Evolutionary conservation across 2,797 vertebrate species (phyloP).

Genomic region (Chlorospingus flavigularis): DNA sequence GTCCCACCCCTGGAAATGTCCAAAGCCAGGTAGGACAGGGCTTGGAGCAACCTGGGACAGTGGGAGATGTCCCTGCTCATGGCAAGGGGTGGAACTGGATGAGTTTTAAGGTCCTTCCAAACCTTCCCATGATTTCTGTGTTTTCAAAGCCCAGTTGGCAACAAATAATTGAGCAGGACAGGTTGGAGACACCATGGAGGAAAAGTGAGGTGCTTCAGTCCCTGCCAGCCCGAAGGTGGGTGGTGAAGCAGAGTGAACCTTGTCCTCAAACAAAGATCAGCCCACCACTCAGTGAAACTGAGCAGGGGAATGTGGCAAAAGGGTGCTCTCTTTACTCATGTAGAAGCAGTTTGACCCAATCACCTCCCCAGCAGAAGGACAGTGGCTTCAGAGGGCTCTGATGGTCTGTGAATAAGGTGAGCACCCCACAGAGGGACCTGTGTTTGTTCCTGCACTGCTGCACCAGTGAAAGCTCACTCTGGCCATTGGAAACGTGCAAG

Average conservation of each 20-base stretch:
- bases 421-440: neutral
- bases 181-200: neutral
- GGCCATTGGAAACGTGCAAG: fast-evolving
- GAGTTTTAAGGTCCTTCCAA: neutral
- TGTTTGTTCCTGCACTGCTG: neutral
- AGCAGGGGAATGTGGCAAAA: neutral
- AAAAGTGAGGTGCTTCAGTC: neutral
- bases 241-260: neutral
- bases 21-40: fast-evolving
- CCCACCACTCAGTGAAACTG: neutral
- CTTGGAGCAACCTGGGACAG: fast-evolving
- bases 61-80: neutral
- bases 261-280: neutral
- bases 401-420: neutral
- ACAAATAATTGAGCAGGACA: neutral
- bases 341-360: neutral
- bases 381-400: neutral
- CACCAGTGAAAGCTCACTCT: neutral
- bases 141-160: neutral
- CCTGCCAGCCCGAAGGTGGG: neutral
- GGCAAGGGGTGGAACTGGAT: fast-evolving
- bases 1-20: neutral
- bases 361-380: neutral
- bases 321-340: neutral
- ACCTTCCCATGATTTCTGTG: neutral